Conservation (phyloP, 30 jellyfish, hydroid and myxozoan genomes). For the Hydra vulgaris region DNA sequence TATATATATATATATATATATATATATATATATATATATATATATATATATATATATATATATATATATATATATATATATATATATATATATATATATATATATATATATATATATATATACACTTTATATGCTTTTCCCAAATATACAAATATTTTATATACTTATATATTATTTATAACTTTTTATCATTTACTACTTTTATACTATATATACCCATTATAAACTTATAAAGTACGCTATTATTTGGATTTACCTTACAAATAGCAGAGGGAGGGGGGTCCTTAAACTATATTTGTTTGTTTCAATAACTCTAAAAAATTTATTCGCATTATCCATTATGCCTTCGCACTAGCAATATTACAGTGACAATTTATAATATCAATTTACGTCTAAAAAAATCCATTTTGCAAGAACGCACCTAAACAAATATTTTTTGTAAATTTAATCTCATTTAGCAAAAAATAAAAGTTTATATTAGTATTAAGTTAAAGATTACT, state of each 20-base stretch:
- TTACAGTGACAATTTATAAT: neutral
- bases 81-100: too few relatives aligned
- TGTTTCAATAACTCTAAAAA: neutral
- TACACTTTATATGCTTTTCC: neutral
- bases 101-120: too few relatives aligned
- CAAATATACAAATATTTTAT: neutral
- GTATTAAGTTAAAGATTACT: neutral
- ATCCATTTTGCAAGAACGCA: neutral
- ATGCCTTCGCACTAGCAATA: neutral
- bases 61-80: too few relatives aligned
- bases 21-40: too few relatives aligned
- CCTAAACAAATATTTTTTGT: neutral
- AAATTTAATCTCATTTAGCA: neutral
- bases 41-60: too few relatives aligned
- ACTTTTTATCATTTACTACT: neutral
- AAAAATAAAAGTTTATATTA: neutral
- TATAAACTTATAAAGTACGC: neutral
- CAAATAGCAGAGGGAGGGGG: neutral
- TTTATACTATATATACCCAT: neutral
- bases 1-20: too few relatives aligned
- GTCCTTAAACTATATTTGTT: neutral
- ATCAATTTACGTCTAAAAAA: neutral
- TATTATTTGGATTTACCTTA: neutral
- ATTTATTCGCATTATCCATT: neutral
- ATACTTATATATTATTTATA: neutral